Evolutionary conservation across 2,797 vertebrate genomes (phyloP), one percentile per base, ranked within the genome.

Genomic region (Melanitta fusca): DNA sequence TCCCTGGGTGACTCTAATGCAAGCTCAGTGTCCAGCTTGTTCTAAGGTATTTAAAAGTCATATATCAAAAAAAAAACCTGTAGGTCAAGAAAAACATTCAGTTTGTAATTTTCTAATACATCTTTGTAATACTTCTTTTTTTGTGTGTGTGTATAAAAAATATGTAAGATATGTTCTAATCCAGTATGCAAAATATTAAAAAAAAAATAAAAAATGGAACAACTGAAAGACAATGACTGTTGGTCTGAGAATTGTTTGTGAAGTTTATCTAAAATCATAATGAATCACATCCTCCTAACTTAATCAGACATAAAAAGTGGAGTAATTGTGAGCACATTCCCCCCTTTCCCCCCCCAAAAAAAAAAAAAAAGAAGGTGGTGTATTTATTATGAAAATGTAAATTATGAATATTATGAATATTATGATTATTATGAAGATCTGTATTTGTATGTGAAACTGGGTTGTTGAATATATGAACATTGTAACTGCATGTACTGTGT

Each of bases 361-460:
- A 45, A 47, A 24, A 49, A 82, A 24, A 49, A 82, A 79, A 92
- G 77, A 65, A 8, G 3, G 49, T 94, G 14, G 30, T 80, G 25
- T 66, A 45, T 91, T 89, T 68, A n/a, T 95, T 91, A 79, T 84
- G 60, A 34, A 89, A 74, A 71, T 41, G 38, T n/a, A 96, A 92
- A 78, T 49, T 24, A 49, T 51, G 24, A 25, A 49, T 49, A 49
- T 49, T 49, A 49, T 49, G 47, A 49, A 49, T 49, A 51, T 49
- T 49, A 14, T 49, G 49, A 49, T 49, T 49, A 22, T 49, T 49
- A 25, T 49, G 49, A 49, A 49, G 39, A 66, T 92, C 60, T 95
- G 64, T 91, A 82, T 91, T 91, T 94, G 15, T 81, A 51, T 68
- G 53, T 68, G 84, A 64, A 93, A 70, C 58, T 45, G 60, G 47